These are phyloP conservation scores for Polypterus senegalus DNA, from an alignment of 2,113 vertebrate species.

Conservation along the genomic window DNA sequence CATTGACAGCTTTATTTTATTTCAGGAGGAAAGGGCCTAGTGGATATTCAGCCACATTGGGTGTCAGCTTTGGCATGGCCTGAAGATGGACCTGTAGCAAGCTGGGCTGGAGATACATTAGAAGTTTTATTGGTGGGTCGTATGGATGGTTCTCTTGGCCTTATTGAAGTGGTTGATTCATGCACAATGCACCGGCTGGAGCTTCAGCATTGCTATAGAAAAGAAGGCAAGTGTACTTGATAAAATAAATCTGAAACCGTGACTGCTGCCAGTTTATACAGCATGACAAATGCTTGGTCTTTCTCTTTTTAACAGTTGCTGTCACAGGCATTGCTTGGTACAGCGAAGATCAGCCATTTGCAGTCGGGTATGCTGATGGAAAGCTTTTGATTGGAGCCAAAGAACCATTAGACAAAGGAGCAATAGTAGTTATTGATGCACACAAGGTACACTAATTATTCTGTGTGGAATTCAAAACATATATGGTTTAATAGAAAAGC, in stretches of 20 bases:
- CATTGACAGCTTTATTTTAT: neutral
- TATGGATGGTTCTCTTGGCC: slow-evolving; percentile 83
- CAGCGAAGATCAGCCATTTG: slow-evolving; percentile 85
- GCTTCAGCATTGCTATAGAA: slow-evolving; percentile 88
- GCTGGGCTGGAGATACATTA: slow-evolving; percentile 69
- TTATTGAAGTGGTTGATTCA: slow-evolving; percentile 77
- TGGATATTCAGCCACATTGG: slow-evolving; percentile 89
- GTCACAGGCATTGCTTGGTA: slow-evolving; percentile 89
- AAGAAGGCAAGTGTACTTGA: slow-evolving; percentile 58
- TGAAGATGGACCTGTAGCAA: slow-evolving; percentile 56
- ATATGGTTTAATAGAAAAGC: neutral
- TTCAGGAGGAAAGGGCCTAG: slow-evolving; percentile 74
- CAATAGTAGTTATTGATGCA: slow-evolving; percentile 76
- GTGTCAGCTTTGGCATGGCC: slow-evolving; percentile 86
- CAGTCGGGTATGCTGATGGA: slow-evolving; percentile 86
- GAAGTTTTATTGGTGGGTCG: slow-evolving; percentile 85
- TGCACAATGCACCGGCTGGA: slow-evolving; percentile 72
- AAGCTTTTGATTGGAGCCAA: slow-evolving; percentile 79
- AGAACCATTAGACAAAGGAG: slow-evolving; percentile 76
- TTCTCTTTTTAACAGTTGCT: slow-evolving; percentile 49
- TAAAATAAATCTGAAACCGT: neutral
- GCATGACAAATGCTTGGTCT: neutral
- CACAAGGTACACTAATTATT: slow-evolving; percentile 65
- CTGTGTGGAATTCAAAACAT: neutral
- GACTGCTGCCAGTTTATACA: neutral